phyloP scores from a whole-genome alignment of 2,797 vertebrate genomes.

The Petrocephalus schoutedeni region DNA sequence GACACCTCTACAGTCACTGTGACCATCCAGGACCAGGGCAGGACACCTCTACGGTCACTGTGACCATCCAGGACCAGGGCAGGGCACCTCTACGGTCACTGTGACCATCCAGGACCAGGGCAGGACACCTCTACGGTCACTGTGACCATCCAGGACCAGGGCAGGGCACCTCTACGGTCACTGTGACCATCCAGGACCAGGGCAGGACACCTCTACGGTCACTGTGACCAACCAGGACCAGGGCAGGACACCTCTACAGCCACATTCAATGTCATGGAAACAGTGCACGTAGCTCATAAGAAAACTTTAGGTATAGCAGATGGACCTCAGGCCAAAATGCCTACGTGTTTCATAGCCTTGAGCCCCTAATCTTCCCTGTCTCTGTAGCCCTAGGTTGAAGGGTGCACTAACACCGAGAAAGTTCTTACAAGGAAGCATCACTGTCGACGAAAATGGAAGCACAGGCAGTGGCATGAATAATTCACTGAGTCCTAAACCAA shows the following conservation, averaged over 20 bases:
- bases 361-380: background rate
- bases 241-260: background rate
- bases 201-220: background rate
- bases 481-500: slow-evolving; percentile 8
- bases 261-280: background rate
- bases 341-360: background rate
- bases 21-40: background rate
- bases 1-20: background rate
- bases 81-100: background rate
- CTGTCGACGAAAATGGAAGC: background rate
- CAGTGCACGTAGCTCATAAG: background rate
- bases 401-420: background rate
- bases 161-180: background rate
- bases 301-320: background rate
- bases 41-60: too few relatives aligned
- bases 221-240: background rate
- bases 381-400: background rate
- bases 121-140: background rate
- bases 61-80: too few relatives aligned
- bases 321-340: background rate
- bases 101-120: background rate
- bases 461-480: slow-evolving; percentile 7
- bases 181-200: background rate
- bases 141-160: background rate
- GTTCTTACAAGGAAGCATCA: background rate